These are phyloP conservation scores for Carabus problematicus DNA, from an alignment of 2,888 invertebrate species.

Conservation along the genomic window DNA sequence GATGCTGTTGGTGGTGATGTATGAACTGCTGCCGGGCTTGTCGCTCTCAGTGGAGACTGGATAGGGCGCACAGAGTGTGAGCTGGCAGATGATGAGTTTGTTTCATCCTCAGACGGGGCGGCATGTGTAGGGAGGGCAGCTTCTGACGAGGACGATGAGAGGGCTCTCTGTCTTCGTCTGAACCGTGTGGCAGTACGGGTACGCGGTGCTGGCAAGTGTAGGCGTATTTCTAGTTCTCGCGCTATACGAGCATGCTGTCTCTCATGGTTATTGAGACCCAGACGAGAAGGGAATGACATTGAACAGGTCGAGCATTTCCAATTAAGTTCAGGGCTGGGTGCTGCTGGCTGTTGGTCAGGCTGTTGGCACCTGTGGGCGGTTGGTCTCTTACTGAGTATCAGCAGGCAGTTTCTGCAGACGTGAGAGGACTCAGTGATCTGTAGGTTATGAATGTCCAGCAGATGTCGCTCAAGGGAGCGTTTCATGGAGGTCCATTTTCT, in stretches of 20 bases:
- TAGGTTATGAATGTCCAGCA: neutral
- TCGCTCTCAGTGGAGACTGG: neutral
- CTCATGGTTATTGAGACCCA: neutral
- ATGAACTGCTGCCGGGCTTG: too few species aligned
- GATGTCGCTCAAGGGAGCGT: too few species aligned
- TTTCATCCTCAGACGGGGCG: too few species aligned
- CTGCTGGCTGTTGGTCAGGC: neutral
- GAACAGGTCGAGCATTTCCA: neutral
- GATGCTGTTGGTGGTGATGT: too few species aligned
- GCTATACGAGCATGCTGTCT: neutral
- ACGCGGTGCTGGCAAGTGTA: slow-evolving; percentile 2
- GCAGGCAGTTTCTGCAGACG: neutral
- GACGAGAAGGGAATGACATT: neutral
- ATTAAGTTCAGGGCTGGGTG: neutral
- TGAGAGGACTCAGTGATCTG: neutral
- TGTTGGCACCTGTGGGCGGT: neutral
- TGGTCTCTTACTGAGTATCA: neutral
- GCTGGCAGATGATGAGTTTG: too few species aligned
- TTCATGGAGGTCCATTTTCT: neutral
- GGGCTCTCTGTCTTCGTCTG: too few species aligned
- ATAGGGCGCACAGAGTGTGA: slow-evolving; percentile 13
- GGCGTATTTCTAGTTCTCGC: neutral
- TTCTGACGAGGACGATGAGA: too few species aligned
- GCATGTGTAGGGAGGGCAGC: too few species aligned
- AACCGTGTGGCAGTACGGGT: too few species aligned